A percentile compares a stretch with the other conserved stretches of the same genome.
phyloP scores from a whole-genome alignment of 2,113 vertebrate species.

The Zosterops borbonicus region DNA sequence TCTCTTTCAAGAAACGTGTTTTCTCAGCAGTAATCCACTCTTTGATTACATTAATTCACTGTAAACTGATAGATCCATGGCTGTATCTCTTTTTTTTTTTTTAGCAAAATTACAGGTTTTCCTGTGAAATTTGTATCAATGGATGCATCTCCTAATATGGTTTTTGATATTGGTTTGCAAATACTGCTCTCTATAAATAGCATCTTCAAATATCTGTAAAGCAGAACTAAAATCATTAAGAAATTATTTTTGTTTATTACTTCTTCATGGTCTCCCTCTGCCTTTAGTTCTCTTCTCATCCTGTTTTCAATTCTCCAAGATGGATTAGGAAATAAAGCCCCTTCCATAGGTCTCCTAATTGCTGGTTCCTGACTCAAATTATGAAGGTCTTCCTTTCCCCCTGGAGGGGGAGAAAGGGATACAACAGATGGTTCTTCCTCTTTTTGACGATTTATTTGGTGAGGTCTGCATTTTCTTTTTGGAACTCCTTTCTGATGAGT shows the following conservation, averaged over 20 bases:
- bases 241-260: neutral
- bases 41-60: neutral
- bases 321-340: neutral
- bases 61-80: rapidly evolving
- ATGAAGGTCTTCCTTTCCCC: neutral
- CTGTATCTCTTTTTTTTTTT: neutral
- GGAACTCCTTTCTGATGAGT: conserved; percentile 35
- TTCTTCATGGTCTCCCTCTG: neutral
- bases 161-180: neutral
- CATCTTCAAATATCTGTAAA: neutral
- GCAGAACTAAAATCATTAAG: neutral
- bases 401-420: neutral
- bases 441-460: conserved; percentile 34
- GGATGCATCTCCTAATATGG: neutral
- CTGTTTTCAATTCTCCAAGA: neutral
- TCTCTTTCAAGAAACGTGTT: neutral
- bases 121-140: neutral
- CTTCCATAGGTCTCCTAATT: neutral
- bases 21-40: neutral
- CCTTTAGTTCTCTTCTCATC: neutral
- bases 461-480: conserved; percentile 52
- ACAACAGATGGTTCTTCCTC: conserved; percentile 38
- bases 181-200: neutral
- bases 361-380: neutral
- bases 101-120: neutral